A percentile compares a stretch with the other conserved stretches of the same genome.
Conservation (phyloP, 1,140 invertebrate genomes). For the honey bee (Apis mellifera) region DNA sequence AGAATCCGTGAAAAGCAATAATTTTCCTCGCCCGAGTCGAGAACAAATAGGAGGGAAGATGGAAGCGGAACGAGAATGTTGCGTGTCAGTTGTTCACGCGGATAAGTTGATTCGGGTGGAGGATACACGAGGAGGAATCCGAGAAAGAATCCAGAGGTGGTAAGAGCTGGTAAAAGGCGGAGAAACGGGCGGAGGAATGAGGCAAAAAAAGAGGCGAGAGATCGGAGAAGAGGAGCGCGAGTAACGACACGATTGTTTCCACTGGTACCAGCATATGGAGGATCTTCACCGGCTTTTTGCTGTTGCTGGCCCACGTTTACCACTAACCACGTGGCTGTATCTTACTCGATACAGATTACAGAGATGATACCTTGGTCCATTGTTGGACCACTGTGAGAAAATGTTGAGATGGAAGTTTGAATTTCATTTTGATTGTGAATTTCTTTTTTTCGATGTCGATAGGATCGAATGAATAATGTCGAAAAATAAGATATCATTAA, state of each 20-base stretch:
- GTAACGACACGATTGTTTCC: constrained; percentile 47
- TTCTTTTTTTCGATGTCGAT: too few relatives aligned
- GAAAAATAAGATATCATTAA: too few relatives aligned
- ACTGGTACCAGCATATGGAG: constrained; percentile 47
- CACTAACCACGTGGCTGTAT: constrained; percentile 48
- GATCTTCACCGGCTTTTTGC: constrained; percentile 53
- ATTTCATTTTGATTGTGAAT: too few relatives aligned
- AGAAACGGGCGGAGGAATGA: neutral
- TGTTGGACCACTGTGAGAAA: neutral
- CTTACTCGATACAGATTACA: neutral
- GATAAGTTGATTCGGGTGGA: too few relatives aligned
- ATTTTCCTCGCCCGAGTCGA: neutral
- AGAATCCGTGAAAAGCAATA: constrained; percentile 58
- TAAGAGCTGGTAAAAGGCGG: neutral
- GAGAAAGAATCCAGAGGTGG: constrained; percentile 2
- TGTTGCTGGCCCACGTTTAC: neutral
- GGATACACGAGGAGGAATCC: neutral
- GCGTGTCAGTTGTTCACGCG: neutral
- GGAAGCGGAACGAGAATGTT: neutral
- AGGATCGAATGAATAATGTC: too few relatives aligned
- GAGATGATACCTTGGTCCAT: neutral
- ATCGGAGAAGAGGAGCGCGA: constrained; percentile 25
- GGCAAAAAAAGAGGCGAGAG: constrained; percentile 1
- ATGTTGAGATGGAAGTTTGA: too few relatives aligned
- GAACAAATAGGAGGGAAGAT: neutral